Conservation (phyloP, 2,113 vertebrate species). For the Sander vitreus region DNA sequence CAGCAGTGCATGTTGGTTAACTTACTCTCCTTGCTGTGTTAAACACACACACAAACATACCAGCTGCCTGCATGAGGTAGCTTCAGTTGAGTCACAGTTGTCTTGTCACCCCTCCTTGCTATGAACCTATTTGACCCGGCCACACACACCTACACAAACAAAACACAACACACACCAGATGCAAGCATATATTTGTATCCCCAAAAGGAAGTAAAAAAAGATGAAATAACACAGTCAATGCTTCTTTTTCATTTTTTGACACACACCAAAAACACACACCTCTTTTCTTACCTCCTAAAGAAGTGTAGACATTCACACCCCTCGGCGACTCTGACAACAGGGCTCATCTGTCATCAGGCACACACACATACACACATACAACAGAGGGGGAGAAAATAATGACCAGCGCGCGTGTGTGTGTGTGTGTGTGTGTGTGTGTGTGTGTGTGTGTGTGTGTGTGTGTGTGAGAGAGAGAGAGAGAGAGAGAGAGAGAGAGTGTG, state of each 20-base stretch:
- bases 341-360: conserved; percentile 68
- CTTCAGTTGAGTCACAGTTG: conserved; percentile 58
- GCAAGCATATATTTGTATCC: conserved; percentile 45
- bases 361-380: conserved; percentile 37
- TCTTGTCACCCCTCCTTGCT: conserved; percentile 50
- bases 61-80: conserved; percentile 38
- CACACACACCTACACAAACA: conserved; percentile 45
- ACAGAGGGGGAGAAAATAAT: conserved; percentile 61
- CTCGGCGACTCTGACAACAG: conserved; percentile 71
- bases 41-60: conserved; percentile 32
- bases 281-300: conserved; percentile 64
- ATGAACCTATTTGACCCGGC: conserved; percentile 65
- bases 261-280: conserved; percentile 57
- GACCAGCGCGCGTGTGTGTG: conserved; percentile 41
- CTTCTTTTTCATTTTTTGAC: conserved; percentile 41
- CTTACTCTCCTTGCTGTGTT: conserved; percentile 26
- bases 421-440: conserved; percentile 33
- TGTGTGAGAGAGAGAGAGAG: conserved; percentile 16
- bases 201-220: conserved; percentile 33
- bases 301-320: conserved; percentile 72
- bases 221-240: conserved; percentile 26
- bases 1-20: conserved; percentile 54
- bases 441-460: conserved; percentile 37
- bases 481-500: not conserved
- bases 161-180: conserved; percentile 40